Evolutionary conservation across 2,888 invertebrate species (phyloP), one percentile per base, ranked within the genome.

Genomic region (Dione vanillae): DNA sequence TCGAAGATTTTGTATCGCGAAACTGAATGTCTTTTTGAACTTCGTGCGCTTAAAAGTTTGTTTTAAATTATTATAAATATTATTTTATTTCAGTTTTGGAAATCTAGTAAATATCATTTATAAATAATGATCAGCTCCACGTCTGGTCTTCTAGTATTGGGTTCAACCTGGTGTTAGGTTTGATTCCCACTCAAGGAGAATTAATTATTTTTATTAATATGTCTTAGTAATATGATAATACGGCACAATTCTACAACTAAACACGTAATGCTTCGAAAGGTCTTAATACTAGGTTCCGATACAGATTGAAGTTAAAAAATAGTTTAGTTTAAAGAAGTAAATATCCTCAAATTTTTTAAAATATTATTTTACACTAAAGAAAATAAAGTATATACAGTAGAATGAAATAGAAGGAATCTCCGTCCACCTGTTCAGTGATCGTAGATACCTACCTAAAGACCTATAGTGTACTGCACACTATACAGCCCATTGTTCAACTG

Each of bases 401-500:
- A 12, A 10, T 51, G 37, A n/a, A n/a, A n/a, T n/a, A n/a, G 19
- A 49, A 47, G 67, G 54, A 62, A 52, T 65, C 56, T 64, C 67
- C 56, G 69, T 64, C 61, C 73, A 73, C 73, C 68, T 73, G 73
- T 70, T 70, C 56, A 64, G 35, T 41, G 65, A 70, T 73, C 65
- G 51, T 56, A 68, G 65, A 70, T 73, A 67, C 65, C 68, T 62
- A 66, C 64, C 70, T 64, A 58, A 49, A 65, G n/a, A n/a, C n/a
- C 54, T 65, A 37, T 54, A 52, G n/a, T 14, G 3, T 27, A 54
- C 2, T 11, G 0, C 56, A 62, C 47, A 54, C 49, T 64, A 52
- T 65, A 73, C 65, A 45, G 49, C 19, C 70, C 70, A 73, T 73
- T 73, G 73, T 73, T 73, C 61, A 20, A 73, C 64, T 52, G n/a